Conservation (phyloP, 2,113 vertebrate species). For the Bubalus kerabau region DNA sequence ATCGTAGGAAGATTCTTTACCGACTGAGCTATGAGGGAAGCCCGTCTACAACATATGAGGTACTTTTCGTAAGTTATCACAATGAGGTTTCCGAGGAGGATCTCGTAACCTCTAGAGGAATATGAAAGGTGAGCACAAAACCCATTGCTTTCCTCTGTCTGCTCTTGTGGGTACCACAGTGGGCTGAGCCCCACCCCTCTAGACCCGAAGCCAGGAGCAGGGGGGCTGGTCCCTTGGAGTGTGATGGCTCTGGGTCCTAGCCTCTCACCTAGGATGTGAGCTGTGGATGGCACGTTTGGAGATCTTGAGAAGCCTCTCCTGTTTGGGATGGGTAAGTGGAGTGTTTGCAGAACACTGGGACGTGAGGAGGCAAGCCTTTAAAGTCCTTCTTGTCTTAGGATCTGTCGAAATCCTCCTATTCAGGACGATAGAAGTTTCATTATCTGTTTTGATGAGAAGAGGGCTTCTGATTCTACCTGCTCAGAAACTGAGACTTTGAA, state of each 20-base stretch:
- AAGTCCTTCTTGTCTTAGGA: neutral
- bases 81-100: neutral
- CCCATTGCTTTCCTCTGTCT: neutral
- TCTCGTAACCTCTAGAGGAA: neutral
- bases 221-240: too few species aligned
- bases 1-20: neutral
- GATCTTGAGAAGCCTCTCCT: neutral
- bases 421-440: neutral
- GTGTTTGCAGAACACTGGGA: neutral
- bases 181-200: neutral
- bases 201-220: neutral
- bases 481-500: neutral
- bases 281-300: neutral
- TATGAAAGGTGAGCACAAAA: neutral
- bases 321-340: constrained; percentile 15
- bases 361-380: neutral
- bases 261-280: neutral
- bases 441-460: neutral
- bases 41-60: rapidly evolving
- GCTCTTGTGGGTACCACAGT: neutral
- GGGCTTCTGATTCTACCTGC: neutral
- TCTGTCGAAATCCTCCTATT: neutral
- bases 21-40: neutral
- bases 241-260: neutral
- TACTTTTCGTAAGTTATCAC: neutral